A percentile compares a stretch with the other conserved stretches of the same genome.
Evolutionary conservation across 2,888 invertebrate genomes (phyloP).

Genomic region (Drosophila nigricruria): DNA sequence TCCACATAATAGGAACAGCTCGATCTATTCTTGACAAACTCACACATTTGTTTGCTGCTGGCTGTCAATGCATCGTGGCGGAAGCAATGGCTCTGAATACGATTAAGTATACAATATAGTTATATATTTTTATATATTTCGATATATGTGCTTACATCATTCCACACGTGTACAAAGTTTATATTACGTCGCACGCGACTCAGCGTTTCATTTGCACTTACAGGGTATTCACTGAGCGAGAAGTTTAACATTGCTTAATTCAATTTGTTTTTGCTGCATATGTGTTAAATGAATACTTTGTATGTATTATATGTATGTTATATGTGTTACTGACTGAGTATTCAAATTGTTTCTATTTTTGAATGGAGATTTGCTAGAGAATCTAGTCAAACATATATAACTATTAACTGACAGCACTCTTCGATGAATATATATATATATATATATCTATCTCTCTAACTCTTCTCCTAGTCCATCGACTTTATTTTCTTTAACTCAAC

Average conservation of each 20-base stretch:
- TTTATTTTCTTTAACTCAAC: not conserved
- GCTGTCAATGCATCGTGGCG: not conserved
- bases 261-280: not conserved
- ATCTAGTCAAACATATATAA: not conserved
- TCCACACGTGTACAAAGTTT: constrained; percentile 18
- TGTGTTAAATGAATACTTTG: not conserved
- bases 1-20: constrained; percentile 26
- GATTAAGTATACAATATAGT: not conserved
- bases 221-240: not conserved
- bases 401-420: not conserved
- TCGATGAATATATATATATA: not conserved
- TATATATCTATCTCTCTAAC: not conserved
- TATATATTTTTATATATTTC: no score
- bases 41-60: constrained; percentile 30
- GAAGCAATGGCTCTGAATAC: constrained; percentile 11
- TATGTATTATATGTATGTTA: not conserved
- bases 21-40: not conserved
- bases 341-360: not conserved
- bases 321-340: not conserved
- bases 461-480: no score
- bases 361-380: not conserved
- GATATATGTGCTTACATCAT: constrained; percentile 22
- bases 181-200: constrained; percentile 15
- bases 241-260: not conserved
- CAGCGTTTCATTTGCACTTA: constrained; percentile 3